Evolutionary conservation across 2,113 vertebrate genomes (phyloP), one percentile per base, ranked within the genome.

Genomic region (Anolis sagrei): DNA sequence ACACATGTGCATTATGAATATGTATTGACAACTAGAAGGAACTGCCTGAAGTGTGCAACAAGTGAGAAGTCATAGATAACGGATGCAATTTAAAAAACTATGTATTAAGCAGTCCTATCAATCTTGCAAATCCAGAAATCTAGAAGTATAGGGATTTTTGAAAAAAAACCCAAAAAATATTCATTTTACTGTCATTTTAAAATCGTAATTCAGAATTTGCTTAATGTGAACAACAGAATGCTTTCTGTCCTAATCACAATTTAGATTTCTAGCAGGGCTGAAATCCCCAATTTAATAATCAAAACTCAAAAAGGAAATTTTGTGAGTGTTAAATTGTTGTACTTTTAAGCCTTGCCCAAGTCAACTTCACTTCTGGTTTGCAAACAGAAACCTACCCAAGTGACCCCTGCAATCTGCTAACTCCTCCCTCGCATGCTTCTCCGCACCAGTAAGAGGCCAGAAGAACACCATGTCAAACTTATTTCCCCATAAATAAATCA

Each of bases 401-500:
- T 49, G 39, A 73, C 70, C 76, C 23, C 18, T 36, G n/a, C 76
- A 73, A 64, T 51, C 68, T 48, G 68, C 29, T 62, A 34, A 8
- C 80, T 78, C 83, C 83, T 34, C 51, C 58, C 48, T 62, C n/a
- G 70, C 51, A 7, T 19, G 16, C 58, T 75, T 66, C n/a, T 75
- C 69, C 74, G 32, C 23, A 86, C 51, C 83, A 61, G 16, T 27
- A 72, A 74, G 9, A 66, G 58, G 64, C 58, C 58, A 64, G n/a
- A 66, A 36, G 44, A 75, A 75, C 29, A 64, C 27, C 14, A 18
- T 23, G 48, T 21, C 61, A 48, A 64, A 62, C 32, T 82, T 61
- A 34, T 76, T 76, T 39, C 58, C 29, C 54, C 48, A 70, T 64
- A 86, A 80, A 49, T 80, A 80, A 75, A 80, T 81, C 32, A 51